Percentiles rank a stretch among this genome's conserved stretches.
Conservation (phyloP, 1,140 invertebrate genomes). For the Cydia pomonella region DNA sequence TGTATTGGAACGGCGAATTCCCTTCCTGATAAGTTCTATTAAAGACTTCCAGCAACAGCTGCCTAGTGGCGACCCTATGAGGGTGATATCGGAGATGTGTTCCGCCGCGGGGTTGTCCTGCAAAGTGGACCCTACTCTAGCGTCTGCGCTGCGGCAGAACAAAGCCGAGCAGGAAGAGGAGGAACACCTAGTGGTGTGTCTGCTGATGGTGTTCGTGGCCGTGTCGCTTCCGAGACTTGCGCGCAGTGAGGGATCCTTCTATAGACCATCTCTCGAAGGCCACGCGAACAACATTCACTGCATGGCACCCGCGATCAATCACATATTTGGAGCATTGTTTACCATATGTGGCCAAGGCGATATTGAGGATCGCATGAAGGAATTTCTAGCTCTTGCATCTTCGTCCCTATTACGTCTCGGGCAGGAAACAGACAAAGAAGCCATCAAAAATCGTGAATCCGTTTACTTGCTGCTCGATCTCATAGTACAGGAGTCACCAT, state of each 20-base stretch:
- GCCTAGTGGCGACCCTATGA: conserved; percentile 94
- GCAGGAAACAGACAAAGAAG: conserved; percentile 97
- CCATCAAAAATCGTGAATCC: conserved; percentile 95
- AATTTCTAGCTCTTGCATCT: conserved; percentile 97
- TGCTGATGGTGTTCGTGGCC: conserved; percentile 99
- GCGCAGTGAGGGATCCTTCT: conserved; percentile 93
- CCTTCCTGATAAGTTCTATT: conserved; percentile 97
- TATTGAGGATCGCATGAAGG: conserved; percentile 98
- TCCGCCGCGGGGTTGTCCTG: conserved; percentile 96
- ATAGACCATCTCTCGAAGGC: conserved; percentile 94
- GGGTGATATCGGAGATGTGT: conserved; percentile 97
- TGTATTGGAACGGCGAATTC: conserved; percentile 96
- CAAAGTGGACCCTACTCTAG: conserved; percentile 97
- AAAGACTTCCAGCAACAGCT: conserved; percentile 96
- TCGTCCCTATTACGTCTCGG: conserved; percentile 96
- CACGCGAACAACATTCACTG: conserved; percentile 99
- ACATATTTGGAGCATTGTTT: conserved; percentile 98
- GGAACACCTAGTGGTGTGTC: conserved; percentile 96
- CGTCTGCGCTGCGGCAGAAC: conserved; percentile 92
- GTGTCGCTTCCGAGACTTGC: conserved; percentile 99
- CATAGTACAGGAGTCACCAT: conserved; percentile 98
- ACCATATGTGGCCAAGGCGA: conserved; percentile 97
- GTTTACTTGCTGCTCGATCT: conserved; percentile 97
- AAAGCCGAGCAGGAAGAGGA: conserved; percentile 92
- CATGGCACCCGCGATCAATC: conserved; percentile 97